Evolutionary conservation across 2,797 vertebrate species (phyloP).

Genomic region (Clarias platycephalus): DNA sequence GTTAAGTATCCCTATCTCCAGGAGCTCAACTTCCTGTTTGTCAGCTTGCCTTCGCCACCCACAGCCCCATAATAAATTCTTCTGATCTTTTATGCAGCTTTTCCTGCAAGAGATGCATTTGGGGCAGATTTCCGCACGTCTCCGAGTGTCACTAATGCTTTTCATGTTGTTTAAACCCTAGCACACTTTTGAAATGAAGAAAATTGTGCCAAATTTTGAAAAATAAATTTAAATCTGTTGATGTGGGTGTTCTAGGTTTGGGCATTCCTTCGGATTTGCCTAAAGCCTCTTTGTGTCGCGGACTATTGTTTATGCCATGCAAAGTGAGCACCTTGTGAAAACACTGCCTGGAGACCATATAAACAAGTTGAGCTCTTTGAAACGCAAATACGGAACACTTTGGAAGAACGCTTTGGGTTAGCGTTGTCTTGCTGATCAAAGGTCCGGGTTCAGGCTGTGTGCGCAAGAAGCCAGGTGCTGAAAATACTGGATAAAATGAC

Average conservation of each 20-base stretch:
- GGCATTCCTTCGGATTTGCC: conserved; percentile 66
- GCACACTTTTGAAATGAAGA: conserved; percentile 60
- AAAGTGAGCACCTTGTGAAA: conserved; percentile 48
- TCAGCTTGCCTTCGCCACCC: conserved; percentile 65
- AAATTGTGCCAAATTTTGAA: conserved; percentile 51
- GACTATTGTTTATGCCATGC: conserved; percentile 59
- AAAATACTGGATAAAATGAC: conserved; percentile 35
- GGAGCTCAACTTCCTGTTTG: conserved; percentile 38
- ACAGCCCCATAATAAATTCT: conserved; percentile 70
- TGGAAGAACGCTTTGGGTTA: conserved; percentile 49
- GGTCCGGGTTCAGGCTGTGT: conserved; percentile 34
- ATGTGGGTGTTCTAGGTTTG: conserved; percentile 72
- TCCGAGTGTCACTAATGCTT: conserved; percentile 64
- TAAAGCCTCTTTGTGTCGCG: conserved; percentile 67
- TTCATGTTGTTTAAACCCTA: conserved; percentile 67
- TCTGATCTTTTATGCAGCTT: conserved; percentile 67
- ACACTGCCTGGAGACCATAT: conserved; percentile 64
- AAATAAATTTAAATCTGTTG: conserved; percentile 50
- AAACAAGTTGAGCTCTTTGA: conserved; percentile 66
- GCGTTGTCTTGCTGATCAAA: conserved; percentile 54
- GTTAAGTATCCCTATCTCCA: conserved; percentile 39
- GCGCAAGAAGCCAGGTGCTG: conserved; percentile 6
- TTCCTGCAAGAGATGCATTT: conserved; percentile 66
- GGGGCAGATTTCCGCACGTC: conserved; percentile 66
- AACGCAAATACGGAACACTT: conserved; percentile 64